Evolutionary conservation across 2,113 vertebrate genomes (phyloP).

Genomic region (Marmota flaviventris): DNA sequence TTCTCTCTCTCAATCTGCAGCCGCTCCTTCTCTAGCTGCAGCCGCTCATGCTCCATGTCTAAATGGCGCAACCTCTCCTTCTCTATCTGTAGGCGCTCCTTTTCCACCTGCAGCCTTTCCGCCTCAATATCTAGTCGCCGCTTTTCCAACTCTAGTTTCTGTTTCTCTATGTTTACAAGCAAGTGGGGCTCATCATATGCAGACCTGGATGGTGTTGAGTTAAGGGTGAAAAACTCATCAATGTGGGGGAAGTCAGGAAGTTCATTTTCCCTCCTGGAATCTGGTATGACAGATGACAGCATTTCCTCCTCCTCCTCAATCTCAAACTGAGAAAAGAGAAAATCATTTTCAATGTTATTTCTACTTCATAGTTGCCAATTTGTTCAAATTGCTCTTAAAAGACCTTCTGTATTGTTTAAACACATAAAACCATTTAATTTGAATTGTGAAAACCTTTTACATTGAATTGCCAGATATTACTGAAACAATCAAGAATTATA

Average conservation of each 20-base stretch:
- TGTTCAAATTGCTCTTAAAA: not conserved
- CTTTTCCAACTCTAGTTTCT: slow-evolving; percentile 94
- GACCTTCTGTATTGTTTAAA: not conserved
- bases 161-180: slow-evolving; percentile 94
- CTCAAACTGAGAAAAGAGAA: slow-evolving; percentile 87
- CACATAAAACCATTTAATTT: slow-evolving; percentile 33
- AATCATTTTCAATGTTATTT: not conserved
- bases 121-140: slow-evolving; percentile 94
- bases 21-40: slow-evolving; percentile 94
- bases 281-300: slow-evolving; percentile 93
- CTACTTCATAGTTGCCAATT: not conserved
- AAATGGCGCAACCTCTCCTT: slow-evolving; percentile 92
- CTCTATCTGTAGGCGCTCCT: slow-evolving; percentile 94
- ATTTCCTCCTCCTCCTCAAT: slow-evolving; percentile 96
- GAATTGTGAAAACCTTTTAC: not conserved
- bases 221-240: slow-evolving; percentile 92
- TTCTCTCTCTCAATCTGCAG: slow-evolving; percentile 94
- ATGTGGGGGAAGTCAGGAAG: slow-evolving; percentile 92
- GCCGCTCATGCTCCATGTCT: slow-evolving; percentile 92
- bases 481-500: not conserved
- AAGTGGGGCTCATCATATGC: slow-evolving; percentile 91
- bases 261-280: slow-evolving; percentile 92
- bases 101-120: slow-evolving; percentile 93
- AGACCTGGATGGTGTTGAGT: slow-evolving; percentile 90
- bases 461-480: not conserved